Conservation (phyloP, 2,888 invertebrate genomes). For the Galeruca laticollis region DNA sequence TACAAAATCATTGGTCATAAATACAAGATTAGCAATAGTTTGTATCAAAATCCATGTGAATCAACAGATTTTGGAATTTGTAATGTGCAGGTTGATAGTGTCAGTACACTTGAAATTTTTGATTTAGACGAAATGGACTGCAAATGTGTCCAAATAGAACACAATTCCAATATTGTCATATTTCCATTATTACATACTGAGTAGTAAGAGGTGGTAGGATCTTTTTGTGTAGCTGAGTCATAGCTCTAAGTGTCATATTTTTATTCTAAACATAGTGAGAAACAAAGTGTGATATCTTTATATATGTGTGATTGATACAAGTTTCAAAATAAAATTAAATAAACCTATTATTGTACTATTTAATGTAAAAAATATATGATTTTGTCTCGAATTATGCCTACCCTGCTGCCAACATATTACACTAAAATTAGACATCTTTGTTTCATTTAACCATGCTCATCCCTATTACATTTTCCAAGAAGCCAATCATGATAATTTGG, state of each 20-base stretch:
- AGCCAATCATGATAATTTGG: background rate
- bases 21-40: slow-evolving; percentile 8
- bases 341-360: background rate
- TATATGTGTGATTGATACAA: slow-evolving; percentile 4
- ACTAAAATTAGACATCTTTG: slow-evolving; percentile 1
- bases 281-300: slow-evolving; percentile 2
- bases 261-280: background rate
- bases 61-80: slow-evolving; percentile 22
- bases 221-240: background rate
- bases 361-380: slow-evolving; percentile 2
- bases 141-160: slow-evolving; percentile 16
- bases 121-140: slow-evolving; percentile 16
- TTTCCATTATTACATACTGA: slow-evolving; percentile 9
- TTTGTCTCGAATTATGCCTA: background rate
- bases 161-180: slow-evolving; percentile 10
- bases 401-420: background rate
- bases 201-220: slow-evolving; percentile 2
- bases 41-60: slow-evolving; percentile 25
- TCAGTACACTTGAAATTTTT: slow-evolving; percentile 24
- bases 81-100: slow-evolving; percentile 16
- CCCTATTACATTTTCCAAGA: slow-evolving; percentile 2
- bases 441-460: slow-evolving; percentile 1
- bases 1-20: slow-evolving; percentile 18
- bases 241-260: background rate
- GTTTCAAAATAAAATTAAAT: background rate